phyloP scores from a whole-genome alignment of 2,888 invertebrate species.

The Drosophila prolongata region DNA sequence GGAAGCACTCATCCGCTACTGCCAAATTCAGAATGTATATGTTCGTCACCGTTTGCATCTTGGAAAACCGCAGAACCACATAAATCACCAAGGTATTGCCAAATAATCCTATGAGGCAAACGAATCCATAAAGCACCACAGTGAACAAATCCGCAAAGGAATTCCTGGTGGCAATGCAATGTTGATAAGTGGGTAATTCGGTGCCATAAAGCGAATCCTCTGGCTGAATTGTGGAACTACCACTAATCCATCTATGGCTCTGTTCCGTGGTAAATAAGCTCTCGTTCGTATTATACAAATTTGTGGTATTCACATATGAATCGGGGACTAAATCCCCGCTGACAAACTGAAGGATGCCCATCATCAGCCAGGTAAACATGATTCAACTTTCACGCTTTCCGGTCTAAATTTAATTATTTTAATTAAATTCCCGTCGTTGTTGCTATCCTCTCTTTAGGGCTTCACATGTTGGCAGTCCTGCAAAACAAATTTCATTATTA shows the following conservation, averaged over 20 bases:
- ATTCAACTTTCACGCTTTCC: background rate
- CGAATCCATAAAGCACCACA: slow-evolving; percentile 92
- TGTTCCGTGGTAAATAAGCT: slow-evolving; percentile 39
- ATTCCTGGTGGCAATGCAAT: slow-evolving; percentile 86
- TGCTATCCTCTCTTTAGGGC: background rate
- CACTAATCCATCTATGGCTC: slow-evolving; percentile 16
- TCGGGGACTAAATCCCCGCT: slow-evolving; percentile 32
- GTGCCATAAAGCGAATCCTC: slow-evolving; percentile 51
- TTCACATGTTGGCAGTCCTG: slow-evolving; percentile 30
- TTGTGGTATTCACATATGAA: slow-evolving; percentile 18
- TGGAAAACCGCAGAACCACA: slow-evolving; percentile 94
- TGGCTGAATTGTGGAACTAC: slow-evolving; percentile 20
- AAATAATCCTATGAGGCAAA: slow-evolving; percentile 93
- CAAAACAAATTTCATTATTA: slow-evolving; percentile 39
- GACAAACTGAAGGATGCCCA: slow-evolving; percentile 53
- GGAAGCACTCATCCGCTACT: slow-evolving; percentile 96
- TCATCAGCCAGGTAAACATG: slow-evolving; percentile 57
- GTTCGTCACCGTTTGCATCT: slow-evolving; percentile 98
- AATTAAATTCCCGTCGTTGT: slow-evolving; percentile 12
- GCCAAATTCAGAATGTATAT: slow-evolving; percentile 97
- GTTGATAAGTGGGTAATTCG: slow-evolving; percentile 71
- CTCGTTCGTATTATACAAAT: slow-evolving; percentile 41
- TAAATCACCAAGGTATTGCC: slow-evolving; percentile 96
- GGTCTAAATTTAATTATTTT: slow-evolving; percentile 26
- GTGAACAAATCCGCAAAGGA: slow-evolving; percentile 87